Evolutionary conservation across 2,797 vertebrate genomes (phyloP), one percentile per base, ranked within the genome.

Genomic region (Pyrocephalus nanus): DNA sequence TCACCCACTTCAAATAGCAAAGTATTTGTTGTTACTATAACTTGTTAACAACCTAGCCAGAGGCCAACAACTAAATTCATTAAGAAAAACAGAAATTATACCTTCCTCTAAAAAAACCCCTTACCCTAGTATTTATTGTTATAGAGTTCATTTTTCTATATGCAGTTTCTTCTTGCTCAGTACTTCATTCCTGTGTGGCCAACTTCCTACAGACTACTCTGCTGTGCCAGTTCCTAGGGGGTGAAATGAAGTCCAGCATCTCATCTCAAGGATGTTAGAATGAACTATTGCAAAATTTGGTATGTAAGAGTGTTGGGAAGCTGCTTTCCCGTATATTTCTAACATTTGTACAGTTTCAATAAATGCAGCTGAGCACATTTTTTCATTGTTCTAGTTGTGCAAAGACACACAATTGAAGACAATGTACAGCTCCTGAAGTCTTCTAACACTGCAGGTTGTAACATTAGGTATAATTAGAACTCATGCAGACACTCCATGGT

Each of bases 1-100:
- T n/a, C 17, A 95, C 48, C 47, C 74, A 85, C 62, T 86, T 92
- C 88, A 90, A 94, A 90, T 29, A 78, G 51, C 12, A 92, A 93
- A 95, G 53, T 85, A 78, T 86, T 84, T 95, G 78, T 61, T 91
- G 45, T 74, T 65, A 60, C 60, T 36, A 50, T 58, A 79, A 88
- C 70, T 92, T 85, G 38, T 54, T 86, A 91, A 81, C 23, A 26
- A 53, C 47, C 76, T 81, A 78, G 66, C 81, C 53, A 74, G 90
- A 84, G 77, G 58, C 51, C 65, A 80, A 36, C 36, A 84, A 42
- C 25, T 67, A 54, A 61, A 67, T 87, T 75, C 66, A 78, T 58
- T 22, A 48, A 43, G 50, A 72, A 83, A 80, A 84, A 64, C 5
- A 81, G 51, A n/a, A 21, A 83, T 15, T 45, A 60, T 50, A 34